Evolutionary conservation across 2,113 vertebrate species (phyloP), one percentile per base, ranked within the genome.

Genomic region (Sebastes schlegelii): DNA sequence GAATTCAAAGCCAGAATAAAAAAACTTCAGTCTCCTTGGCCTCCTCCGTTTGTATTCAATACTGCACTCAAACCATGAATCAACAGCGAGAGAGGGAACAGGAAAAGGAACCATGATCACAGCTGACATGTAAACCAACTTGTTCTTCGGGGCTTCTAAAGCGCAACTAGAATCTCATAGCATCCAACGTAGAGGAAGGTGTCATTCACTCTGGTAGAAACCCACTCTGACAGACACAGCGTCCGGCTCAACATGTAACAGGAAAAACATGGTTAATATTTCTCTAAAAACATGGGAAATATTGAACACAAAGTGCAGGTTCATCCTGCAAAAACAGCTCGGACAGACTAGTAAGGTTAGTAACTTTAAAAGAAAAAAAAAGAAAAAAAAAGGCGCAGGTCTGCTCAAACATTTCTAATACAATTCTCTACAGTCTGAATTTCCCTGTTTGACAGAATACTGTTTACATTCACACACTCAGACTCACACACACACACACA

Each of bases 21-120:
- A 58, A 74, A 6, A 62, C 57, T 73, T 80, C 48, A 1, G 13
- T 66, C 45, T 79, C 72, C 65, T 21, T 52, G 42, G 63, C 66
- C 55, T 34, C 34, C 61, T 70, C 54, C 5, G 7, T 73, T 68
- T 77, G 63, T 69, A 78, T 61, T 80, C 79, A 21, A 90, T 90
- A 88, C 83, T 86, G 90, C 85, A 90, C 86, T 88, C 80, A 83
- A 83, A 90, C 72, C 48, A 40, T 49, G 40, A 89, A 26, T 65
- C 21, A 13, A 75, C 42, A 48, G 49, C 9, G 40, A 54, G n/a
- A 51, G 2, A 16, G 16, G 40, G 21, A 34, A 19, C 4, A 9
- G 57, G 6, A 64, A 34, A 78, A 13, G 5, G 54, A 83, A 67
- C 48, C 55, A 48, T 21, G 10, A 51, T 51, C 45, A 55, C 49